Evolutionary conservation across 2,113 vertebrate genomes (phyloP).

Genomic region (Engystomops pustulosus): DNA sequence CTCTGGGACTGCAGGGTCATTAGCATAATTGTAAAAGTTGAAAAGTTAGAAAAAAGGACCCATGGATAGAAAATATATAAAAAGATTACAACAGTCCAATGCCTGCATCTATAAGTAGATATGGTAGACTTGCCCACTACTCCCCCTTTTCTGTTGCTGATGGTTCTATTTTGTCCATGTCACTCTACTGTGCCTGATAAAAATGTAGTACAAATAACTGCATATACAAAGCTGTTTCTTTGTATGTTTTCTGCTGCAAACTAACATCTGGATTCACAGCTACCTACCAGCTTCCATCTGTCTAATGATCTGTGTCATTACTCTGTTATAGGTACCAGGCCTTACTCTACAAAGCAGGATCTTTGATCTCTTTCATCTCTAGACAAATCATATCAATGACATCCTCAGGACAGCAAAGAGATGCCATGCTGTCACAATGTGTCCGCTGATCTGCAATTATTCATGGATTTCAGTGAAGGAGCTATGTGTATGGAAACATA

Average conservation of each 20-base stretch:
- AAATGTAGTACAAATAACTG: neutral
- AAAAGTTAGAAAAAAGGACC: too few species aligned
- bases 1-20: too few species aligned
- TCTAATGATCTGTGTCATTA: constrained; percentile 26
- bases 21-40: too few species aligned
- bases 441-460: neutral
- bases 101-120: too few species aligned
- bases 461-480: neutral
- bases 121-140: too few species aligned
- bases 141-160: too few species aligned
- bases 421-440: neutral
- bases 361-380: neutral
- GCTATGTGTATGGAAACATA: neutral
- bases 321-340: neutral
- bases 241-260: too few species aligned
- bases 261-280: too few species aligned
- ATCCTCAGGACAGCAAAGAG: neutral
- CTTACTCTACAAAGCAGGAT: neutral
- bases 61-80: too few species aligned
- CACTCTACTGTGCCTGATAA: too few species aligned
- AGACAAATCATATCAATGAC: neutral
- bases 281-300: neutral
- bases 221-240: neutral
- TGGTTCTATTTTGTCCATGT: too few species aligned
- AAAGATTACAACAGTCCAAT: too few species aligned